Evolutionary conservation across 1,140 invertebrate species (phyloP).

Genomic region (Phortica variegata): DNA sequence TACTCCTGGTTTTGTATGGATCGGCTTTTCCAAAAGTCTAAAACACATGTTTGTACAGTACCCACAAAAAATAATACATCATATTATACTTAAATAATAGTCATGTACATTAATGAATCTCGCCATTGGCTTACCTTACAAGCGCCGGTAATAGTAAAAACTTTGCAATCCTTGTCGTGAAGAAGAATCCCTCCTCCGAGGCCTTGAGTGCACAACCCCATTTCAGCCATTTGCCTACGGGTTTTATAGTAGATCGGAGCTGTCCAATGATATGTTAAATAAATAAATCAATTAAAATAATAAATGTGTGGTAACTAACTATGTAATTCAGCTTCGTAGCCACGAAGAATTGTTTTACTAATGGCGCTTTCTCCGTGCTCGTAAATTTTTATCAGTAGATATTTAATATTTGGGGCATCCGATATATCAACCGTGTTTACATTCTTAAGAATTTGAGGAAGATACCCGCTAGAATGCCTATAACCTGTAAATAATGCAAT

Average conservation of each 20-base stretch:
- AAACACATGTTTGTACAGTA: neutral
- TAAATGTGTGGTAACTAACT: slow-evolving; percentile 12
- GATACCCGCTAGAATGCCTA: too few relatives aligned
- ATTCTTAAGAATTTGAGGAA: too few relatives aligned
- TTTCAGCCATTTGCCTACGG: slow-evolving; percentile 8
- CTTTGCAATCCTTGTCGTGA: neutral
- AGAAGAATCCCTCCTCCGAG: slow-evolving; percentile 28
- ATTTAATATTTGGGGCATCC: slow-evolving; percentile 1
- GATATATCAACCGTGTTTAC: too few relatives aligned
- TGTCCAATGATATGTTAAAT: too few relatives aligned
- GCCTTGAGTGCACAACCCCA: slow-evolving; percentile 20
- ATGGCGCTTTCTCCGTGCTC: slow-evolving; percentile 20
- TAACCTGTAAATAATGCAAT: too few relatives aligned
- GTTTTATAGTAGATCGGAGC: slow-evolving; percentile 16
- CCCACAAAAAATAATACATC: neutral
- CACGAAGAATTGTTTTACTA: slow-evolving; percentile 23
- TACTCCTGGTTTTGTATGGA: slow-evolving; percentile 19
- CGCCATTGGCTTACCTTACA: slow-evolving; percentile 32
- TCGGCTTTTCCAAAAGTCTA: slow-evolving; percentile 33
- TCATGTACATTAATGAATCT: too few relatives aligned
- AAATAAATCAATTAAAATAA: neutral
- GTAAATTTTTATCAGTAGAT: slow-evolving; percentile 21
- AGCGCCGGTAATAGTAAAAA: slow-evolving; percentile 18
- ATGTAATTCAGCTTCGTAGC: slow-evolving; percentile 8
- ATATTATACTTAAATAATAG: neutral